A percentile compares a stretch with the other conserved stretches of the same genome.
Conservation (phyloP, 2,888 invertebrate species). For the Trachelus iudaicus region DNA sequence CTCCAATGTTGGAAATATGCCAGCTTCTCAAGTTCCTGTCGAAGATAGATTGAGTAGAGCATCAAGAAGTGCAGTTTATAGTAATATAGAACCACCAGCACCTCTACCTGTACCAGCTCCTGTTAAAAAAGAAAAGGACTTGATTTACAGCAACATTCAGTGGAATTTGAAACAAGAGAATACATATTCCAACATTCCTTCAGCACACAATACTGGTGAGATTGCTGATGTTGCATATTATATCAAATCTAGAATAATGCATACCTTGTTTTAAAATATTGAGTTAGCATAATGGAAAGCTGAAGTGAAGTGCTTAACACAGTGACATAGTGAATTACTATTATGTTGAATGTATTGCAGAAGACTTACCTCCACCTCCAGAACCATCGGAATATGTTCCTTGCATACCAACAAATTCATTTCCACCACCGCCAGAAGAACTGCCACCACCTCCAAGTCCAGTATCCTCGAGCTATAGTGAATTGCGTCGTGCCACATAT, state of each 20-base stretch:
- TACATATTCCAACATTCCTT: constrained; percentile 72
- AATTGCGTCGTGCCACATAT: constrained; percentile 83
- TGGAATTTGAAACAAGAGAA: constrained; percentile 67
- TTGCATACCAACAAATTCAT: constrained; percentile 57
- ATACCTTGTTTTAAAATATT: background rate
- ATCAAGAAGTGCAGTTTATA: constrained; percentile 58
- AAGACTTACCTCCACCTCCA: constrained; percentile 73
- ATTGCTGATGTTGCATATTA: background rate
- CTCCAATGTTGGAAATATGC: constrained; percentile 57
- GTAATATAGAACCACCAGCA: constrained; percentile 58
- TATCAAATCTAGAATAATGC: background rate
- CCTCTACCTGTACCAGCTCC: constrained; percentile 49
- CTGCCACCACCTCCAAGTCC: constrained; percentile 87
- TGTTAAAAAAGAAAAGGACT: constrained; percentile 64
- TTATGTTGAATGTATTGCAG: constrained; percentile 48
- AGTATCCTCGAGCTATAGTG: constrained; percentile 91
- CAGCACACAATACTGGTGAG: constrained; percentile 49
- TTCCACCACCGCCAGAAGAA: constrained; percentile 72
- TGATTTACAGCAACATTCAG: constrained; percentile 69
- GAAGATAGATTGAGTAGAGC: constrained; percentile 48
- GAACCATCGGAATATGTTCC: constrained; percentile 65
- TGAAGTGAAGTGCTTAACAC: background rate
- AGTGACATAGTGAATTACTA: constrained; percentile 11
- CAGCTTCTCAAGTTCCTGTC: constrained; percentile 53
- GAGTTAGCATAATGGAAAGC: background rate